Conservation (phyloP, 2,797 vertebrate species). For the Tauraco hartlaubi region DNA sequence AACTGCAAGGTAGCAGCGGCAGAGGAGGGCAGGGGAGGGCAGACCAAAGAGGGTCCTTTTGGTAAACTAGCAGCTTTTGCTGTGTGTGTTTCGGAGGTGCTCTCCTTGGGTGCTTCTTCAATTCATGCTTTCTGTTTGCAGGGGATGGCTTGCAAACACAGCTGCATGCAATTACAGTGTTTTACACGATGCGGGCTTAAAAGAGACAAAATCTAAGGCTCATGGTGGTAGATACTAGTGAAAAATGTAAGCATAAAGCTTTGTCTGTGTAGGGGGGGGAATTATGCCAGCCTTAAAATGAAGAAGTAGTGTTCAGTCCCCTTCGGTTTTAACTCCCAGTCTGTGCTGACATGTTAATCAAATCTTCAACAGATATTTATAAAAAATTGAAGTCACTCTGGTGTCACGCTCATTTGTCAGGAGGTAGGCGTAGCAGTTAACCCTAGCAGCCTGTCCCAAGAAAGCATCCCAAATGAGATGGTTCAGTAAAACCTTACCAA, state of each 20-base stretch:
- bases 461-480: not conserved
- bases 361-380: not conserved
- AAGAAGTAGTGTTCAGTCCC: not conserved
- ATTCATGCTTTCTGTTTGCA: not conserved
- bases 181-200: conserved; percentile 17
- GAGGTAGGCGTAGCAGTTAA: not conserved
- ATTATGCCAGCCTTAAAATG: not conserved
- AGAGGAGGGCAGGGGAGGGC: conserved; percentile 64
- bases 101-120: conserved; percentile 17
- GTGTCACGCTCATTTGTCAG: not conserved
- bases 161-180: not conserved
- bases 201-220: not conserved
- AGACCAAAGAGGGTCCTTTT: conserved; percentile 17
- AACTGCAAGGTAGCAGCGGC: conserved; percentile 74
- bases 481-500: not conserved
- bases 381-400: not conserved
- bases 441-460: not conserved
- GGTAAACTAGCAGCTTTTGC: conserved; percentile 19
- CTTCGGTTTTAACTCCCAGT: not conserved
- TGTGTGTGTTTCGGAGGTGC: not conserved
- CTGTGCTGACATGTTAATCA: not conserved
- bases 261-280: not conserved
- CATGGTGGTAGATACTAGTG: not conserved
- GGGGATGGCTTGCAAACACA: not conserved
- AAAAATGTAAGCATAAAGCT: not conserved